Evolutionary conservation across 2,797 vertebrate species (phyloP).

Genomic region (Cyprinella venusta): DNA sequence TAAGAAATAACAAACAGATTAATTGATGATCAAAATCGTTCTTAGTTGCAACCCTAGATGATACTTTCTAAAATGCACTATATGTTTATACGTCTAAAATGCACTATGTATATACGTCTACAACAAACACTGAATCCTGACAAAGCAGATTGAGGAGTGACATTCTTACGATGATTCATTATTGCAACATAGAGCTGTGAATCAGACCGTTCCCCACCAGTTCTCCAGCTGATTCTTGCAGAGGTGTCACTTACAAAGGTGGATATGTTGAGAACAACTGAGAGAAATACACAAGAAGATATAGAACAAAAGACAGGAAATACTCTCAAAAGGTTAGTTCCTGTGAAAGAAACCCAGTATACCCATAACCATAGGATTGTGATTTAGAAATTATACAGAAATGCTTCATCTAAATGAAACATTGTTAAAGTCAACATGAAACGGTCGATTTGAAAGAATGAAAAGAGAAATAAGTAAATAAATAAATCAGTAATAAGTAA

Average conservation of each 20-base stretch:
- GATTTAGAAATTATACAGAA: not conserved
- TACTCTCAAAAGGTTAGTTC: conserved; percentile 46
- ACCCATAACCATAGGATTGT: conserved; percentile 22
- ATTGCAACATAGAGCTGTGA: conserved; percentile 80
- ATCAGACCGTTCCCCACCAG: conserved; percentile 71
- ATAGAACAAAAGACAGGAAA: conserved; percentile 63
- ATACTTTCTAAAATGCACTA: not conserved
- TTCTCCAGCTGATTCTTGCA: conserved; percentile 84
- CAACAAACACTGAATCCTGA: not conserved
- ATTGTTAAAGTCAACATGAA: conserved; percentile 24
- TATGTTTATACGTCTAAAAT: too few relatives aligned
- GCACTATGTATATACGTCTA: not conserved
- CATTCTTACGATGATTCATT: conserved; percentile 82
- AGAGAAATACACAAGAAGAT: conserved; percentile 73
- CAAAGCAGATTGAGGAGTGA: conserved; percentile 10
- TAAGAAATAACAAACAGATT: not conserved
- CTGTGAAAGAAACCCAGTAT: conserved; percentile 56
- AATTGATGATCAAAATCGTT: not conserved
- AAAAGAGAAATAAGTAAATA: not conserved
- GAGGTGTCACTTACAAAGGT: conserved; percentile 80
- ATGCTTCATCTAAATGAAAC: conserved; percentile 1
- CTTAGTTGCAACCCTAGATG: conserved; percentile 6
- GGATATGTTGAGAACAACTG: conserved; percentile 80
- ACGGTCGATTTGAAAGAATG: not conserved
- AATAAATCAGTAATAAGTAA: not conserved